Conservation (phyloP, 1,140 invertebrate species). For the Liolophura sinensis region DNA sequence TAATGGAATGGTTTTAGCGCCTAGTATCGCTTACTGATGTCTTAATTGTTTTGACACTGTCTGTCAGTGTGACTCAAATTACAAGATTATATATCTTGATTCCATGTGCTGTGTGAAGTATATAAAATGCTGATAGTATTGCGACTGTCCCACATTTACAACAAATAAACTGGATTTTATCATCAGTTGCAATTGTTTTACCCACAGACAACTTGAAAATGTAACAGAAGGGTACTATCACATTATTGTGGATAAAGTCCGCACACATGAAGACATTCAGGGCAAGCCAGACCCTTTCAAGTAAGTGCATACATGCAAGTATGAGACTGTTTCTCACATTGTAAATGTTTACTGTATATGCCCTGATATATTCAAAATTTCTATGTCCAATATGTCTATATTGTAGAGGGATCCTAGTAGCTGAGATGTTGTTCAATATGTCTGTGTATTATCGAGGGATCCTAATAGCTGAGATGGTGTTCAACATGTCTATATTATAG, state of each 20-base stretch:
- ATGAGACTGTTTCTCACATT: neutral
- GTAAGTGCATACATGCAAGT: conserved; percentile 37
- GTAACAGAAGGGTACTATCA: conserved; percentile 78
- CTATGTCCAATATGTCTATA: neutral
- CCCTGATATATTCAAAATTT: neutral
- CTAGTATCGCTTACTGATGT: too few relatives aligned
- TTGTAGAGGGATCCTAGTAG: neutral
- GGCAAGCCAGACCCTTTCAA: conserved; percentile 92
- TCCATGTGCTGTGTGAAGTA: too few relatives aligned
- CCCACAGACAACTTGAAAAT: conserved; percentile 72
- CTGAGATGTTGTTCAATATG: neutral
- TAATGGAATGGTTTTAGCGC: too few relatives aligned
- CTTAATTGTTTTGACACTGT: too few relatives aligned
- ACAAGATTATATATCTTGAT: too few relatives aligned
- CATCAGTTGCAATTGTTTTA: conserved; percentile 10
- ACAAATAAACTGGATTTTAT: too few relatives aligned
- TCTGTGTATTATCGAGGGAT: too few relatives aligned
- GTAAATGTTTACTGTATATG: neutral
- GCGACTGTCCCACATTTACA: too few relatives aligned
- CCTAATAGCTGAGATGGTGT: too few relatives aligned
- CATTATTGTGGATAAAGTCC: conserved; percentile 91
- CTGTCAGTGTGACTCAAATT: too few relatives aligned
- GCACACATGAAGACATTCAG: conserved; percentile 88
- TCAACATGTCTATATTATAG: too few relatives aligned
- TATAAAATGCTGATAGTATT: conserved; percentile 6